Percentiles rank a stretch among this genome's conserved stretches.
These are phyloP conservation scores for Meda fulgida DNA, from an alignment of 2,797 vertebrate species.

Conservation along the genomic window DNA sequence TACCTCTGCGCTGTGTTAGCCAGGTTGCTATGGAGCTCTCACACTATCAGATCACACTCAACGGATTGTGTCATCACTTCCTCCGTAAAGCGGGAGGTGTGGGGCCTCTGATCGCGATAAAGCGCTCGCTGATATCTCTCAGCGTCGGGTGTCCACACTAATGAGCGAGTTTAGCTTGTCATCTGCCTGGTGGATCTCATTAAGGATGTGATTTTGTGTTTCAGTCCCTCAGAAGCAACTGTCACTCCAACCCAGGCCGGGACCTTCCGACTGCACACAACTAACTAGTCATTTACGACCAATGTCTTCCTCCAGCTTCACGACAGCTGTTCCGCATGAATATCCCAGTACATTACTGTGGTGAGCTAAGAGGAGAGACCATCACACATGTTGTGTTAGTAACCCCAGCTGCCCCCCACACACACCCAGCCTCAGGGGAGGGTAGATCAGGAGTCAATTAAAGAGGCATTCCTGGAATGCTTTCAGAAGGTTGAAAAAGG, in stretches of 20 bases:
- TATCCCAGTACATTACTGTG: constrained; percentile 19
- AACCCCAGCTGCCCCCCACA: constrained; percentile 68
- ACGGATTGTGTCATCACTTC: constrained; percentile 52
- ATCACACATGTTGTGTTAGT: constrained; percentile 74
- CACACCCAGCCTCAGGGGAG: constrained; percentile 64
- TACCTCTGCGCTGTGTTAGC: constrained; percentile 25
- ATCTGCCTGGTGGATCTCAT: constrained; percentile 45
- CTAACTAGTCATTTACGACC: constrained; percentile 24
- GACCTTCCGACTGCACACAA: not conserved
- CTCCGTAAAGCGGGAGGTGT: constrained; percentile 42
- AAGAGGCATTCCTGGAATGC: constrained; percentile 78
- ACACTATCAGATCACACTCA: constrained; percentile 50
- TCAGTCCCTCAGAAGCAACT: not conserved
- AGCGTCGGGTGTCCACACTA: constrained; percentile 64
- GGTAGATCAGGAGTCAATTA: constrained; percentile 80
- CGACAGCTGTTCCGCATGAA: constrained; percentile 23
- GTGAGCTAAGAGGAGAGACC: constrained; percentile 27
- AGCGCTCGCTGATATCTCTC: constrained; percentile 61
- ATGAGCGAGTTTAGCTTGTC: constrained; percentile 43
- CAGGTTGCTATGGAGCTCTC: constrained; percentile 48
- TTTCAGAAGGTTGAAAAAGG: constrained; percentile 70
- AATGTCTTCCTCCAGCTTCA: constrained; percentile 20
- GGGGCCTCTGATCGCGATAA: constrained; percentile 36
- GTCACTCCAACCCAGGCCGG: not conserved
- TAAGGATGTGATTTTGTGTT: constrained; percentile 36